phyloP scores from a whole-genome alignment of 1,140 invertebrate species.

The Galleria mellonella region DNA sequence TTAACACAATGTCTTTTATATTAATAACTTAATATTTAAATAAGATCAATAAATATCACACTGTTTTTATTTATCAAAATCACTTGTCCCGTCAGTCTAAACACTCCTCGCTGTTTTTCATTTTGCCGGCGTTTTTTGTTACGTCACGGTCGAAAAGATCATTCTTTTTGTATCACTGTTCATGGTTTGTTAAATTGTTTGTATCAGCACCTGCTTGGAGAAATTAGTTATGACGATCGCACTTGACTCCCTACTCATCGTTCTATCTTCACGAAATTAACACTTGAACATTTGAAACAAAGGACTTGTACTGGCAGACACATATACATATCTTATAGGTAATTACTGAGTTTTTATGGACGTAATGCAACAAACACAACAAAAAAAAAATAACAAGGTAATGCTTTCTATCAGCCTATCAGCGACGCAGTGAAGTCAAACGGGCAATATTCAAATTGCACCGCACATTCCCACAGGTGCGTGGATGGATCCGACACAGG shows the following conservation, averaged over 20 bases:
- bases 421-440: constrained; percentile 6
- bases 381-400: constrained; percentile 16
- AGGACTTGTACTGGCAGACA: too few species aligned
- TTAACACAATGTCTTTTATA: constrained; percentile 10
- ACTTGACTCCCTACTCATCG: constrained; percentile 21
- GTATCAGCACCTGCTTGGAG: constrained; percentile 20
- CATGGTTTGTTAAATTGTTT: constrained; percentile 30
- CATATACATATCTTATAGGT: too few species aligned
- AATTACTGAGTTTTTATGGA: too few species aligned
- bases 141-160: constrained; percentile 47
- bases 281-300: too few species aligned
- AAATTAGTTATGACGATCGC: constrained; percentile 24
- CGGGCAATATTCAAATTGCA: constrained; percentile 42
- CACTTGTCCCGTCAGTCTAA: constrained; percentile 37
- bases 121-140: constrained; percentile 48
- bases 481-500: constrained; percentile 47
- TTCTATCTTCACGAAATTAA: too few species aligned
- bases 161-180: constrained; percentile 34
- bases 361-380: too few species aligned
- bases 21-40: constrained; percentile 32
- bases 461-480: constrained; percentile 62
- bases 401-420: constrained; percentile 22
- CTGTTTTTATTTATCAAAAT: constrained; percentile 22
- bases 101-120: constrained; percentile 73
- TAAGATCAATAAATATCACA: constrained; percentile 69